These are phyloP conservation scores for Agelas oroides DNA, from an alignment of 37 sponge, comb jelly and placozoan genomes.

Conservation along the genomic window DNA sequence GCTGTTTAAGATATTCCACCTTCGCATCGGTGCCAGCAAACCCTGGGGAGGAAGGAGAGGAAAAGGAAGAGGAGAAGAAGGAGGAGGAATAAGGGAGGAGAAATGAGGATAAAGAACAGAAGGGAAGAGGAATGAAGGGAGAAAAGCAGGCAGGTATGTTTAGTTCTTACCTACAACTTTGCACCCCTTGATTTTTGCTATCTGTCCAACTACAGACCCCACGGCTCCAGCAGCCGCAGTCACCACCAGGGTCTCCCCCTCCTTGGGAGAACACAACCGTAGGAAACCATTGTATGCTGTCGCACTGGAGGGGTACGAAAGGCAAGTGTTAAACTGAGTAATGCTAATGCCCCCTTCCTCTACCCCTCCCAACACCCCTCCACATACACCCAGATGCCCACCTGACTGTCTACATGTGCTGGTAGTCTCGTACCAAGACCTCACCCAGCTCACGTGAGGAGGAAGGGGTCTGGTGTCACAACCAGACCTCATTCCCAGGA, in stretches of 20 bases:
- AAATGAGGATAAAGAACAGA: not conserved
- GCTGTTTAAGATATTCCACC: conserved; percentile 63
- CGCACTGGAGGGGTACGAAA: conserved; percentile 52
- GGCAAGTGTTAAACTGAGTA: too few relatives aligned
- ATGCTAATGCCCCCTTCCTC: too few relatives aligned
- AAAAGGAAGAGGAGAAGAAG: not conserved
- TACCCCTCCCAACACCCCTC: too few relatives aligned
- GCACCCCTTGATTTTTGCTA: conserved; percentile 85
- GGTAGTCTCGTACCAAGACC: too few relatives aligned
- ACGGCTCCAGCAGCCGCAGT: conserved; percentile 86
- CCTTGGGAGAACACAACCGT: conserved; percentile 60
- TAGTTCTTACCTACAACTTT: conserved; percentile 54
- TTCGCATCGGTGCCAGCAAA: conserved; percentile 90
- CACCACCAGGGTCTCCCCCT: conserved; percentile 79
- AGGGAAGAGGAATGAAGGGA: too few relatives aligned
- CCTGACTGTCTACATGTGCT: too few relatives aligned
- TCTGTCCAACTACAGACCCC: conserved; percentile 74
- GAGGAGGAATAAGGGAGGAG: not conserved
- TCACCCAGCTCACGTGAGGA: too few relatives aligned
- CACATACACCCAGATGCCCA: too few relatives aligned
- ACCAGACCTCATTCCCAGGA: too few relatives aligned
- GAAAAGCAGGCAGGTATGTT: too few relatives aligned
- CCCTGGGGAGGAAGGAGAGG: conserved; percentile 15
- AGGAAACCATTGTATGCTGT: conserved; percentile 83
- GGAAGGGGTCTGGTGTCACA: too few relatives aligned